Percentiles rank a stretch among this genome's conserved stretches.
phyloP scores from a whole-genome alignment of 1,140 invertebrate genomes.

The Eumaeus atala region DNA sequence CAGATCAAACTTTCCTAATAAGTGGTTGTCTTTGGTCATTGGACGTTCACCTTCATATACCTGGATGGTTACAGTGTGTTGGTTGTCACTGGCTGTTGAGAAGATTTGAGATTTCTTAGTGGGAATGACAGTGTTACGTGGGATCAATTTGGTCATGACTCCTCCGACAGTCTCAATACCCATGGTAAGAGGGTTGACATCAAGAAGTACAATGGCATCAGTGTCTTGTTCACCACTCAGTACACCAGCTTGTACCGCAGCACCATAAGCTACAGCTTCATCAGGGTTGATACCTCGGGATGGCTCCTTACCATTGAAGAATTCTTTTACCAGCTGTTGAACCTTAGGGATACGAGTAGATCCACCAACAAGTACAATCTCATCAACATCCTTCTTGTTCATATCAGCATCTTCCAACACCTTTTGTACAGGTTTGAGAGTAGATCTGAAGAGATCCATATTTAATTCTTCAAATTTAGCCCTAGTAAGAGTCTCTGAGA shows the following conservation, averaged over 20 bases:
- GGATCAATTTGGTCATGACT: constrained; percentile 99
- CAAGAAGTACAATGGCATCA: constrained; percentile 96
- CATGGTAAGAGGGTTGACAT: constrained; percentile 98
- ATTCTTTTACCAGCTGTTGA: constrained; percentile 98
- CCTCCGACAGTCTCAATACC: constrained; percentile 99
- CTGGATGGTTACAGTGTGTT: constrained; percentile 99
- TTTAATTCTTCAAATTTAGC: constrained; percentile 99
- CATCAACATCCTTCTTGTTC: constrained; percentile 98
- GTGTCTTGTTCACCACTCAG: constrained; percentile 93
- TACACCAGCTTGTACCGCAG: constrained; percentile 97
- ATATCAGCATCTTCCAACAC: constrained; percentile 98
- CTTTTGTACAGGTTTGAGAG: constrained; percentile 98
- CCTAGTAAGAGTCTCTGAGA: constrained; percentile 98
- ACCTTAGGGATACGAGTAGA: constrained; percentile 99
- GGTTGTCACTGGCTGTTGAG: constrained; percentile 98
- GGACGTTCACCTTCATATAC: constrained; percentile 88
- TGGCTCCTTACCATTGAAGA: constrained; percentile 98
- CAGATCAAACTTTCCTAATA: constrained; percentile 97
- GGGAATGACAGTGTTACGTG: constrained; percentile 98
- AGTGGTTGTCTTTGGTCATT: constrained; percentile 99
- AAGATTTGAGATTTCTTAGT: constrained; percentile 99
- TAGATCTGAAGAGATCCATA: constrained; percentile 98
- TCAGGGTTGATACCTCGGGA: constrained; percentile 98
- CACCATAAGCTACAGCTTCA: constrained; percentile 98
- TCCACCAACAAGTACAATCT: constrained; percentile 99